Evolutionary conservation across 2,888 invertebrate genomes (phyloP), one percentile per base, ranked within the genome.

Genomic region (Cheilosia grossa): DNA sequence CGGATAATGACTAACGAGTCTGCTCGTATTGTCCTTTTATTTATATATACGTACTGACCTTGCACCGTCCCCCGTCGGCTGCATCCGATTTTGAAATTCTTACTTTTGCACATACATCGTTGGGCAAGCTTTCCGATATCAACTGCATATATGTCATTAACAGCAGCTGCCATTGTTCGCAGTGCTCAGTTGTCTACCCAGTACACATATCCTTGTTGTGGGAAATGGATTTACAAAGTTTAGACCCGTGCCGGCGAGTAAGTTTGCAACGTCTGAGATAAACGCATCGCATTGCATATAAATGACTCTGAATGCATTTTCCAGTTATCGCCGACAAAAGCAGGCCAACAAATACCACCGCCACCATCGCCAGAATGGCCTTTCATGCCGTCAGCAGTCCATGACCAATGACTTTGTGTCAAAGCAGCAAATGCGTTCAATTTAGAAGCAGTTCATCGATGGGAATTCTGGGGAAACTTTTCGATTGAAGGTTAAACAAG

Each of bases 211-310:
- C 49, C 63, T 49, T 56, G 40, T 70, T 49, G 15, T 21, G 19
- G 56, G 24, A 40, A 49, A 61, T 47, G 33, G 42, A 67, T 42
- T 67, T 59, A 42, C 69, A n/a, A 33, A 66, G 47, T 40, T 7
- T 7, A 37, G 7, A n/a, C 6, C 15, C 19, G 13, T 13, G 33
- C 2, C 4, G 24, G 13, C 15, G 40, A 51, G 40, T 15, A 27
- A 53, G 53, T 66, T 42, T 56, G 19, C 47, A 19, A 56, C 19
- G 44, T 37, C 17, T 49, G 40, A 56, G 70, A 54, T 63, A 72
- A 64, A 64, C 58, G 72, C 79, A 81, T 67, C 74, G 67, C 80
- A 75, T 74, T 74, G 74, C 67, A 80, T 80, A 80, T 81, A 81
- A 74, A 81, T 75, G 54, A 69, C 30, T 56, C 17, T 56, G 24